A percentile compares a stretch with the other conserved stretches of the same genome.
Conservation (phyloP, 2,797 vertebrate species). For the Stomatorhinus walkeri region DNA sequence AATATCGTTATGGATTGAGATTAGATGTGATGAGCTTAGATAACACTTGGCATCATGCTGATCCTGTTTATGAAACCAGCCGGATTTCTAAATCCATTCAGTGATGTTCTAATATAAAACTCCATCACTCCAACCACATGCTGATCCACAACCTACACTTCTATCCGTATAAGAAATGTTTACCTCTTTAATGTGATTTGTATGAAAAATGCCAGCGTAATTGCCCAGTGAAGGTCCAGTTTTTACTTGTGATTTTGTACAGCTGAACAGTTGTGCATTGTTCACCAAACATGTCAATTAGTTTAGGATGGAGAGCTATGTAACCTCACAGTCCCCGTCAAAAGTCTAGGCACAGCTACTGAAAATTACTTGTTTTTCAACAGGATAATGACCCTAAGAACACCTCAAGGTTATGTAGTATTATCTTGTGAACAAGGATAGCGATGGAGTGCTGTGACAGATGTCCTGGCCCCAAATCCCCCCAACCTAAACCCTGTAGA, state of each 20-base stretch:
- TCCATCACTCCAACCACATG: not conserved
- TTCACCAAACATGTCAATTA: not conserved
- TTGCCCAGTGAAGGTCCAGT: not conserved
- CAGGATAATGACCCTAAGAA: not conserved
- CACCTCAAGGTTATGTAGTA: not conserved
- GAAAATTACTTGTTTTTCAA: not conserved
- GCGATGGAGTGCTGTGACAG: not conserved
- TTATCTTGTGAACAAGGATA: not conserved
- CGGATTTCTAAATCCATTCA: not conserved
- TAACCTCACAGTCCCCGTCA: not conserved
- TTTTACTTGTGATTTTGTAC: not conserved
- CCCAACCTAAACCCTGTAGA: not conserved
- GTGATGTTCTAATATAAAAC: not conserved
- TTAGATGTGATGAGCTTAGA: not conserved
- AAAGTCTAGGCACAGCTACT: not conserved
- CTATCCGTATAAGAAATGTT: not conserved
- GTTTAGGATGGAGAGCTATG: not conserved
- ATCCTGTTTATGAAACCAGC: slow-evolving; percentile 5
- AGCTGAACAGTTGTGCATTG: not conserved
- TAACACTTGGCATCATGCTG: not conserved
- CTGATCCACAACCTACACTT: not conserved
- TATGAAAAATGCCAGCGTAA: not conserved
- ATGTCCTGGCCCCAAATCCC: not conserved
- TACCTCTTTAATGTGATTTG: not conserved
- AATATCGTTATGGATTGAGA: not conserved